These are phyloP conservation scores for Ophion obscuratus DNA, from an alignment of 2,888 invertebrate species.

Conservation along the genomic window DNA sequence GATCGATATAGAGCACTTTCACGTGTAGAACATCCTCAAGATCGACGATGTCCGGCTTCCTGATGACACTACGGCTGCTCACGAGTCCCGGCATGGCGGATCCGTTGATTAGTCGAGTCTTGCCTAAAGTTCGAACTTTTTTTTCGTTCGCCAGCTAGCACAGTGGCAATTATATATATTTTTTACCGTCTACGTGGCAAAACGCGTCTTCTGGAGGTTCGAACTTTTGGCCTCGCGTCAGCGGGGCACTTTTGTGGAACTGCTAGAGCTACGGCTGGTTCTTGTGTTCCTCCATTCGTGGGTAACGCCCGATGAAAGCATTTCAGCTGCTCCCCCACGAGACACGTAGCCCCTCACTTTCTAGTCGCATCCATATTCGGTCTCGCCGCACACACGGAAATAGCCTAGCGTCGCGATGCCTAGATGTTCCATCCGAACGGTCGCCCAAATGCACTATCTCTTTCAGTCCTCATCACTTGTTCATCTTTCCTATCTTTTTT, in stretches of 20 bases:
- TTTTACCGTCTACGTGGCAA: neutral
- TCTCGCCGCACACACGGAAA: neutral
- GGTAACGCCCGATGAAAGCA: neutral
- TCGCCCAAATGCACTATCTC: neutral
- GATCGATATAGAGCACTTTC: conserved; percentile 41
- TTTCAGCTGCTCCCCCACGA: neutral
- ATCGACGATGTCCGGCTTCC: conserved; percentile 15
- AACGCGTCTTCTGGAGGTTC: neutral
- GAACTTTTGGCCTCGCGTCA: neutral
- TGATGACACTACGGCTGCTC: conserved; percentile 24
- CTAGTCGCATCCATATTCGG: neutral
- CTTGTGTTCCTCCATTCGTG: neutral
- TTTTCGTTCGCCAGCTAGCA: neutral
- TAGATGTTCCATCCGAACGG: neutral
- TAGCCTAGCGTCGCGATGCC: neutral
- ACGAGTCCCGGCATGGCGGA: conserved; percentile 14
- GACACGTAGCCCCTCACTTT: neutral
- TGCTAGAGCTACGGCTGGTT: neutral
- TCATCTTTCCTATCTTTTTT: neutral
- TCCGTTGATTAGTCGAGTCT: neutral
- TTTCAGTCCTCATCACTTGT: neutral
- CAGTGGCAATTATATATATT: neutral
- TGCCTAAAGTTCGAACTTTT: neutral
- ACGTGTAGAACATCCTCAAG: conserved; percentile 17
- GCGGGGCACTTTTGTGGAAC: neutral